phyloP scores from a whole-genome alignment of 2,797 vertebrate genomes.

The Micromesistius poutassou region DNA sequence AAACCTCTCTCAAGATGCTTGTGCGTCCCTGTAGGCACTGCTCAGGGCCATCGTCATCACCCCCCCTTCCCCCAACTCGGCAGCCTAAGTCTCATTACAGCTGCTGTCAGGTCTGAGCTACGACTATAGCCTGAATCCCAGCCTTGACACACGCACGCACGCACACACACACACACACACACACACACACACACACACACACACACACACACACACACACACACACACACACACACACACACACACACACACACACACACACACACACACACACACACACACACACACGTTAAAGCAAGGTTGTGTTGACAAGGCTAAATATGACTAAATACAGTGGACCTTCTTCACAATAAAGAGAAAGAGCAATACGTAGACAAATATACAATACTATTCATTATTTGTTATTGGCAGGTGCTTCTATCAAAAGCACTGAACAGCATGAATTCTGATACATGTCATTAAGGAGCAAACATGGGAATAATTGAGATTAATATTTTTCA shows the following conservation, averaged over 20 bases:
- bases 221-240: background rate
- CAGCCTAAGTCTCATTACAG: background rate
- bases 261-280: background rate
- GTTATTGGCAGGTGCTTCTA: too few species aligned
- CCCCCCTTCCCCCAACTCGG: background rate
- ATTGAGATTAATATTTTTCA: too few species aligned
- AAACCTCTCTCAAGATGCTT: too few species aligned
- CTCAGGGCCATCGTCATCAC: background rate
- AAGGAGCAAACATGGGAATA: too few species aligned
- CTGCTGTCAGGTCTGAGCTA: background rate
- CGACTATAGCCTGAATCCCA: background rate
- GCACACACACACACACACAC: background rate
- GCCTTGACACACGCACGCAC: slow-evolving; percentile 18
- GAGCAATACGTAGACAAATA: too few species aligned
- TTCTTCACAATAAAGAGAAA: too few species aligned
- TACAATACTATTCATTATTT: too few species aligned
- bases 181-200: background rate
- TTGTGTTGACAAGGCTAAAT: too few species aligned
- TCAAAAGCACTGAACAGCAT: too few species aligned
- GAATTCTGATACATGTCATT: too few species aligned
- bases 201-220: background rate
- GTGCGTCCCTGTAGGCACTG: too few species aligned
- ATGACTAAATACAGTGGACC: too few species aligned
- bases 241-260: background rate
- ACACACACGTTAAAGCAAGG: background rate